Conservation (phyloP, 2,113 vertebrate genomes). For the Pavo muticus region DNA sequence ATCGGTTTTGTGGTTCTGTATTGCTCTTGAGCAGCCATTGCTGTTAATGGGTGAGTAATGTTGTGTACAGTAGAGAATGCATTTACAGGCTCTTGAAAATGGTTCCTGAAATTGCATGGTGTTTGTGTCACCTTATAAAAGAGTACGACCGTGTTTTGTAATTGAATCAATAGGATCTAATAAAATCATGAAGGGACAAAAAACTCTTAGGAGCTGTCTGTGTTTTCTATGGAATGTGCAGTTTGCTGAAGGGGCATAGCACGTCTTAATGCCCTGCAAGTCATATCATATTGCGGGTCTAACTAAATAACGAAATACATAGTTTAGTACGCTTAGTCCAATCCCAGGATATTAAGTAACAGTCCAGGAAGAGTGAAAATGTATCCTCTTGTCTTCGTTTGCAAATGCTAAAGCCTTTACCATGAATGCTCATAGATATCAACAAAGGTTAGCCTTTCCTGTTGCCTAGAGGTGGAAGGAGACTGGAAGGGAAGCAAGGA, state of each 20-base stretch:
- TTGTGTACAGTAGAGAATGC: fast-evolving
- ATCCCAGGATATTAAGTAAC: not conserved
- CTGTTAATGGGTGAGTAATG: not conserved
- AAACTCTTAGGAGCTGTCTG: not conserved
- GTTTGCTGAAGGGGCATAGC: not conserved
- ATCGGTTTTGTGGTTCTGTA: not conserved
- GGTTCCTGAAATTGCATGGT: not conserved
- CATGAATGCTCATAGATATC: not conserved
- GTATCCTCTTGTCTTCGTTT: not conserved
- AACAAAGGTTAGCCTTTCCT: not conserved
- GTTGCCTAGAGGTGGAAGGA: not conserved
- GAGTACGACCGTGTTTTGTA: not conserved
- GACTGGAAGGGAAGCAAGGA: not conserved
- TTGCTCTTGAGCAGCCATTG: not conserved
- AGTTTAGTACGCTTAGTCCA: not conserved
- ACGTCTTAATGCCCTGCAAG: not conserved
- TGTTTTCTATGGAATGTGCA: not conserved
- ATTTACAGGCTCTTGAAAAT: not conserved
- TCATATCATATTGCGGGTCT: not conserved
- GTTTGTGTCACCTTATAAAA: not conserved
- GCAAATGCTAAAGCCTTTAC: not conserved
- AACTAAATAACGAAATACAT: not conserved
- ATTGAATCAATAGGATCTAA: not conserved
- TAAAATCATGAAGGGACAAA: not conserved
- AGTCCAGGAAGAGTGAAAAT: not conserved